Conservation (phyloP, 2,888 invertebrate species). For the Dione vanillae region DNA sequence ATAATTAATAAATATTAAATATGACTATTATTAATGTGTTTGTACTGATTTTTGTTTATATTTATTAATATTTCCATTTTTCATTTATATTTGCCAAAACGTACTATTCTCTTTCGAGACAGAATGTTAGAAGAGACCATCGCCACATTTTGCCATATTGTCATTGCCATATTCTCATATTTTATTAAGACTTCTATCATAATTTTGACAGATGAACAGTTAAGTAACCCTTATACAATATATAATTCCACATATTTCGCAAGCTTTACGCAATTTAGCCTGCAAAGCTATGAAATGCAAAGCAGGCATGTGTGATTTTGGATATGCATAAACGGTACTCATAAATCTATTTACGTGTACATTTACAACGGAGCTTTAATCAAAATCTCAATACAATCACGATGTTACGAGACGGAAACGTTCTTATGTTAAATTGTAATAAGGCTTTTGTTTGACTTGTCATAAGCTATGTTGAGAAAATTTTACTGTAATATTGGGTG, state of each 20-base stretch:
- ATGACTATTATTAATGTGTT: no score
- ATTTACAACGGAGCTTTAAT: slow-evolving; percentile 39
- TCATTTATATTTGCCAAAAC: no score
- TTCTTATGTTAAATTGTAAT: slow-evolving; percentile 17
- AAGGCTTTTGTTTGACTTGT: slow-evolving; percentile 5
- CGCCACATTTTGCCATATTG: no score
- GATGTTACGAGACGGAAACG: slow-evolving; percentile 27
- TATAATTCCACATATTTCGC: slow-evolving; percentile 7
- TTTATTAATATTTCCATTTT: no score
- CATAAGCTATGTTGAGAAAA: background rate
- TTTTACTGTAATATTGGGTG: slow-evolving; percentile 5
- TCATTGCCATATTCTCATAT: no score
- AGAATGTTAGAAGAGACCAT: no score
- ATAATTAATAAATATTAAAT: no score
- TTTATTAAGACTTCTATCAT: background rate
- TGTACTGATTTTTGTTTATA: no score
- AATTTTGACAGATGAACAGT: background rate
- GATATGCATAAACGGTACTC: slow-evolving; percentile 45
- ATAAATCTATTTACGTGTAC: slow-evolving; percentile 43
- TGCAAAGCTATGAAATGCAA: slow-evolving; percentile 34
- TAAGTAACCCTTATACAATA: background rate
- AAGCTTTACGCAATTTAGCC: slow-evolving; percentile 18
- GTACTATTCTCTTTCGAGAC: no score
- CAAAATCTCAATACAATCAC: slow-evolving; percentile 39
- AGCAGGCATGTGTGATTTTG: slow-evolving; percentile 44